These are phyloP conservation scores for Butorides virescens DNA, from an alignment of 2,113 vertebrate species.

Conservation along the genomic window DNA sequence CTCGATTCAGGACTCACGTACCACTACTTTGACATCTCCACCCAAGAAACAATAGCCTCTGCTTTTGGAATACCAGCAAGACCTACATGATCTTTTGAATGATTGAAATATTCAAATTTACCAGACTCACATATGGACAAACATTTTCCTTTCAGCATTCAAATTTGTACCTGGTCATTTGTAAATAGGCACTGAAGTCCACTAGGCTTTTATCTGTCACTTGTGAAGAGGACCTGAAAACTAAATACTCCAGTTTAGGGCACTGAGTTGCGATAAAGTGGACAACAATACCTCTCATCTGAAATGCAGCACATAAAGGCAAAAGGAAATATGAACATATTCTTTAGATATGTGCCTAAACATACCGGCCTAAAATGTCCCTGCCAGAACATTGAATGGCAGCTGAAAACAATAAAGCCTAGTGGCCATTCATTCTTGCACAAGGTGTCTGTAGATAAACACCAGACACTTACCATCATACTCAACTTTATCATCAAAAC, in stretches of 20 bases:
- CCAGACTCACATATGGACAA: not conserved
- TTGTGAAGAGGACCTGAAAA: slow-evolving; percentile 65
- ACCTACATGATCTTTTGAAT: not conserved
- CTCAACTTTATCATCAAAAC: not conserved
- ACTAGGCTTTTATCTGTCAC: slow-evolving; percentile 62
- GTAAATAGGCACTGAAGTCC: slow-evolving; percentile 57
- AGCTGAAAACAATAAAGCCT: not conserved
- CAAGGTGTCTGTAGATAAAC: not conserved
- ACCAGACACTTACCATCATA: not conserved
- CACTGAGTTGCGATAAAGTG: slow-evolving; percentile 52
- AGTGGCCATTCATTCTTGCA: not conserved
- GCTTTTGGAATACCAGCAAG: not conserved
- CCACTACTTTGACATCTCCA: not conserved
- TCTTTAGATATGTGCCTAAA: not conserved
- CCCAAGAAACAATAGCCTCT: not conserved
- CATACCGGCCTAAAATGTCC: not conserved
- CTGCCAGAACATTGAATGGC: not conserved
- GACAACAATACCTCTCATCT: slow-evolving; percentile 53
- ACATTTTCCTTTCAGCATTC: not conserved
- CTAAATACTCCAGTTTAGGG: slow-evolving; percentile 44
- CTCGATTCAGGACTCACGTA: not conserved
- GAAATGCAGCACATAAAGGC: not conserved
- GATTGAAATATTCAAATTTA: not conserved
- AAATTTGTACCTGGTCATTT: not conserved
- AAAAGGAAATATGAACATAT: not conserved